Evolutionary conservation across 2,113 vertebrate species (phyloP).

Genomic region (Coryphaenoides rupestris): DNA sequence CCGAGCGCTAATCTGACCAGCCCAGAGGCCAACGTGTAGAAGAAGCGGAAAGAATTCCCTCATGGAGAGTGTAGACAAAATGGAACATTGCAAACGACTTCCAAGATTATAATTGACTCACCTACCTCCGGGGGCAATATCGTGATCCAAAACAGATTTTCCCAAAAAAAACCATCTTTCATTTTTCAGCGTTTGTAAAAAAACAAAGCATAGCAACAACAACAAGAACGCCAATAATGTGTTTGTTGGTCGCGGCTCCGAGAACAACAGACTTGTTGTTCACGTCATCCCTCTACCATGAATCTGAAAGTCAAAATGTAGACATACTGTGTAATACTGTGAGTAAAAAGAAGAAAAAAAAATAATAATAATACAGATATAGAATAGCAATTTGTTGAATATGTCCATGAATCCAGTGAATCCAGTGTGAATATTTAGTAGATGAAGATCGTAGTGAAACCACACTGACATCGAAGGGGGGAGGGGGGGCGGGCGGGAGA

Average conservation of each 20-base stretch:
- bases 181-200: constrained; percentile 68
- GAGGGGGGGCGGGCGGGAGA: constrained; percentile 4
- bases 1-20: constrained; percentile 81
- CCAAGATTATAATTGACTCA: constrained; percentile 88
- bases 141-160: constrained; percentile 70
- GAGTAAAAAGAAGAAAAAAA: constrained; percentile 68
- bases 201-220: neutral
- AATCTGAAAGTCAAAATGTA: constrained; percentile 56
- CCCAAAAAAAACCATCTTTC: constrained; percentile 54
- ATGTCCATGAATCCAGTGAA: constrained; percentile 74
- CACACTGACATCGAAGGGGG: constrained; percentile 62
- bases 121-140: constrained; percentile 96
- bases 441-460: constrained; percentile 71
- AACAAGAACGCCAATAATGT: constrained; percentile 55
- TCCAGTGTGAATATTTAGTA: constrained; percentile 72
- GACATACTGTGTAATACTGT: constrained; percentile 74
- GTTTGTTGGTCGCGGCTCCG: constrained; percentile 59
- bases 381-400: constrained; percentile 75
- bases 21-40: constrained; percentile 93
- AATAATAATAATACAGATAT: constrained; percentile 61
- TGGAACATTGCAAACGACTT: constrained; percentile 90
- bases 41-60: constrained; percentile 55
- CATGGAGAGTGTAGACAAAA: constrained; percentile 76
- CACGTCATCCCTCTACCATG: constrained; percentile 62
- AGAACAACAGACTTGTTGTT: constrained; percentile 73